Percentiles rank a stretch among this genome's conserved stretches.
Evolutionary conservation across 1,140 invertebrate genomes (phyloP).

Genomic region (Drosophila parabipectinata): DNA sequence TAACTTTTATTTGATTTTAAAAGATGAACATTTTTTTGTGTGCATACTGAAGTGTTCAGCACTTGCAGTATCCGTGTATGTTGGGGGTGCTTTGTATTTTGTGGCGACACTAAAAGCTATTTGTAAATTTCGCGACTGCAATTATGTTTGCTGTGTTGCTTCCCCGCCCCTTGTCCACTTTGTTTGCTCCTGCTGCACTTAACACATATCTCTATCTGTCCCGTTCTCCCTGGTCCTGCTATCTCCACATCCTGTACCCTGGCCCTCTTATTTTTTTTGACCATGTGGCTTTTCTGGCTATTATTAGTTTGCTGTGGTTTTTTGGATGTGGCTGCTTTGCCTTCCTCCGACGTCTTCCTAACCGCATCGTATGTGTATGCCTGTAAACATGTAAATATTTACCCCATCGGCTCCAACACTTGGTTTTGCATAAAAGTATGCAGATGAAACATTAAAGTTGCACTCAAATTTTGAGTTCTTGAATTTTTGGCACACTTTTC

Average conservation of each 20-base stretch:
- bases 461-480: conserved; percentile 3
- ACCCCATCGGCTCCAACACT: conserved; percentile 40
- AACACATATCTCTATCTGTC: conserved; percentile 36
- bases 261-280: conserved; percentile 19
- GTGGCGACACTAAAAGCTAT: conserved; percentile 79
- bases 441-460: conserved; percentile 42
- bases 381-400: conserved; percentile 62
- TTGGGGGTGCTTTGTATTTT: conserved; percentile 58
- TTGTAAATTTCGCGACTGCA: conserved; percentile 81
- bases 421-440: not conserved
- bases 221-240: not conserved
- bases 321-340: conserved; percentile 55
- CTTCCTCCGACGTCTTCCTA: conserved; percentile 39
- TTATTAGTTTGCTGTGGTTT: conserved; percentile 78
- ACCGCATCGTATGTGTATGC: conserved; percentile 50
- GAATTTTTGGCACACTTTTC: conserved; percentile 44
- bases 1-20: not conserved
- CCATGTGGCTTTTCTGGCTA: conserved; percentile 70
- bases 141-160: conserved; percentile 74
- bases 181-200: conserved; percentile 38
- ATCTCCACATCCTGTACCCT: conserved; percentile 1
- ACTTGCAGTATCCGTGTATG: not conserved
- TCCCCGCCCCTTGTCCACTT: conserved; percentile 6
- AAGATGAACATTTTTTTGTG: not conserved
- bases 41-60: conserved; percentile 14